A percentile compares a stretch with the other conserved stretches of the same genome.
Conservation (phyloP, 92 coral and sea anemone genomes). For the Epizoanthus stellaris region DNA sequence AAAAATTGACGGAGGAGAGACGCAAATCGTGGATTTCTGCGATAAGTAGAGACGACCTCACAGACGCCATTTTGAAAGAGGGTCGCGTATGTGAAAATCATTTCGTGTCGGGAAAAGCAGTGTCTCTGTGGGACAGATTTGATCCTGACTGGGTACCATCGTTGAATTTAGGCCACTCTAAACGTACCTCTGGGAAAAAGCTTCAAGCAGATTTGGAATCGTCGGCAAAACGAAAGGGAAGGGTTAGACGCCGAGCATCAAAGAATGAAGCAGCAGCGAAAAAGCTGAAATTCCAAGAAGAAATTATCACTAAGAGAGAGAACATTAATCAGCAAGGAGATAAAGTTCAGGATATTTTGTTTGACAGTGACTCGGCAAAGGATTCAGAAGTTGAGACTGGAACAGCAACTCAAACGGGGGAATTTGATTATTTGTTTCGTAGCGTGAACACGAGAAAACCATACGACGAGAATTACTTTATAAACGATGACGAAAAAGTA, state of each 20-base stretch:
- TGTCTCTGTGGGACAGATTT: constrained; percentile 42
- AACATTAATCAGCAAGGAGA: neutral
- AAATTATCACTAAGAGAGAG: neutral
- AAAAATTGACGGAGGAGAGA: neutral
- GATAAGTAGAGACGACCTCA: constrained; percentile 17
- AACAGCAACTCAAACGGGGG: constrained; percentile 52
- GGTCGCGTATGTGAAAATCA: constrained; percentile 11
- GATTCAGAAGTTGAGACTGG: neutral
- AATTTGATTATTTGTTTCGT: constrained; percentile 54
- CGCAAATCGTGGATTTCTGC: neutral
- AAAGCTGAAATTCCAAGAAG: neutral
- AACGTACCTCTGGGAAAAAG: constrained; percentile 24
- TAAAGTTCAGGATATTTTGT: neutral
- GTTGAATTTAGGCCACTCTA: constrained; percentile 34
- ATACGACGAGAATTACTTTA: constrained; percentile 28
- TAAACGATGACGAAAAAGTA: constrained; percentile 46
- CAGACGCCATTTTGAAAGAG: constrained; percentile 38
- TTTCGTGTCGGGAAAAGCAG: constrained; percentile 33
- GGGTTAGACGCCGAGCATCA: too few relatives aligned
- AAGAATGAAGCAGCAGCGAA: neutral
- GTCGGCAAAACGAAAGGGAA: constrained; percentile 25
- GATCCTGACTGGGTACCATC: constrained; percentile 42
- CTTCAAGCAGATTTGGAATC: constrained; percentile 38
- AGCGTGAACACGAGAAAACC: too few relatives aligned
- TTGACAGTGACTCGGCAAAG: neutral